A percentile compares a stretch with the other conserved stretches of the same genome.
Conservation (phyloP, 2,888 invertebrate species). For the Acrobasis consociella region DNA sequence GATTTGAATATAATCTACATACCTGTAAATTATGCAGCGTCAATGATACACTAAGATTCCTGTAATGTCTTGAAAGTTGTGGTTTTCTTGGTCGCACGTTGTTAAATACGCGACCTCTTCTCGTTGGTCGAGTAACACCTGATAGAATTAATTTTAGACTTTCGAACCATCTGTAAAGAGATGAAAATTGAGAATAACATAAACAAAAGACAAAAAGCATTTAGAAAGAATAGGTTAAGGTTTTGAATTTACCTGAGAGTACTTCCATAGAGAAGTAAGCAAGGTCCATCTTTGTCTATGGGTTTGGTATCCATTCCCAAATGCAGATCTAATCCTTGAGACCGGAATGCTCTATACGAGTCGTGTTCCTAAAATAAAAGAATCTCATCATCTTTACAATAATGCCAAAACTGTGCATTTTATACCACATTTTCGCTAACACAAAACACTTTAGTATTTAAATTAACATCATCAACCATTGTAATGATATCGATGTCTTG, state of each 20-base stretch:
- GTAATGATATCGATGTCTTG: too few species aligned
- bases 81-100: slow-evolving; percentile 93
- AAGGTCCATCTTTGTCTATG: slow-evolving; percentile 83
- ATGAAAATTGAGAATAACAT: neutral
- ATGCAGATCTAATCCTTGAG: slow-evolving; percentile 72
- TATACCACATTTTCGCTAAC: too few species aligned
- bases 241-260: slow-evolving; percentile 85
- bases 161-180: slow-evolving; percentile 90
- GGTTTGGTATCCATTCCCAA: slow-evolving; percentile 74
- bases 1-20: neutral
- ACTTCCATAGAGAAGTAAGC: slow-evolving; percentile 94
- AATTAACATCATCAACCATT: too few species aligned
- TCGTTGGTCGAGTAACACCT: slow-evolving; percentile 96
- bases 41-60: slow-evolving; percentile 92
- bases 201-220: too few species aligned
- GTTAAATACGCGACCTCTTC: slow-evolving; percentile 94
- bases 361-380: slow-evolving; percentile 88
- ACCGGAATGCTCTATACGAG: slow-evolving; percentile 96
- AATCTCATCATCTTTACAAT: slow-evolving; percentile 76
- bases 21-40: slow-evolving; percentile 92
- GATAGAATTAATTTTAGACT: slow-evolving; percentile 96
- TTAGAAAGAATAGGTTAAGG: neutral
- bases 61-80: slow-evolving; percentile 96
- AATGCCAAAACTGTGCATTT: too few species aligned
- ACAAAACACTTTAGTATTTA: too few species aligned